A percentile compares a stretch with the other conserved stretches of the same genome.
Conservation (phyloP, 2,113 vertebrate species). For the Mus pahari region DNA sequence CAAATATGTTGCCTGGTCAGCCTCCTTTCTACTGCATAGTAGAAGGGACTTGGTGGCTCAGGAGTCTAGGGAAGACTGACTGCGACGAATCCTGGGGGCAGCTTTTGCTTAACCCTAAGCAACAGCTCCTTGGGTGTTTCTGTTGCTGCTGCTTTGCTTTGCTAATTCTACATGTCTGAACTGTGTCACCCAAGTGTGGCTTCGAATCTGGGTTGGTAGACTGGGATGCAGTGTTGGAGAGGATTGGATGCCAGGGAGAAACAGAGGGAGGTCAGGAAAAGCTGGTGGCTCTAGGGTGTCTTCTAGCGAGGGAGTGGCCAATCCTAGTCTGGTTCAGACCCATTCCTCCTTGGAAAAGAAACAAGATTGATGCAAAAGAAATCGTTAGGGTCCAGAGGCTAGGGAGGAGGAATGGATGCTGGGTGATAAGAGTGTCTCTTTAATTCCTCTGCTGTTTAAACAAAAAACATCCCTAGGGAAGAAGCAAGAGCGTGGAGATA, state of each 20-base stretch:
- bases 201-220: neutral
- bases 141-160: neutral
- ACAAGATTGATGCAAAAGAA: neutral
- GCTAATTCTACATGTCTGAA: neutral
- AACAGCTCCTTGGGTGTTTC: neutral
- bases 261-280: neutral
- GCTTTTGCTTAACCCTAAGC: neutral
- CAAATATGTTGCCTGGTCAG: neutral
- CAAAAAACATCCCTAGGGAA: neutral
- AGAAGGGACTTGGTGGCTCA: neutral
- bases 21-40: neutral
- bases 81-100: neutral
- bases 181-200: neutral
- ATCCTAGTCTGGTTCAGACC: neutral
- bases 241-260: neutral
- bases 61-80: neutral
- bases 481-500: neutral
- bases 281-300: neutral
- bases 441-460: conserved; percentile 2
- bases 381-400: neutral
- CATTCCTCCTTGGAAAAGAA: conserved; percentile 11
- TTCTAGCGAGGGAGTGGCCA: neutral
- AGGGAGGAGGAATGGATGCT: neutral
- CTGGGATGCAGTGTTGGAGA: neutral
- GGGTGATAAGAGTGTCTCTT: neutral